phyloP scores from a whole-genome alignment of 2,113 vertebrate species.

The Neodon shergylaensis region DNA sequence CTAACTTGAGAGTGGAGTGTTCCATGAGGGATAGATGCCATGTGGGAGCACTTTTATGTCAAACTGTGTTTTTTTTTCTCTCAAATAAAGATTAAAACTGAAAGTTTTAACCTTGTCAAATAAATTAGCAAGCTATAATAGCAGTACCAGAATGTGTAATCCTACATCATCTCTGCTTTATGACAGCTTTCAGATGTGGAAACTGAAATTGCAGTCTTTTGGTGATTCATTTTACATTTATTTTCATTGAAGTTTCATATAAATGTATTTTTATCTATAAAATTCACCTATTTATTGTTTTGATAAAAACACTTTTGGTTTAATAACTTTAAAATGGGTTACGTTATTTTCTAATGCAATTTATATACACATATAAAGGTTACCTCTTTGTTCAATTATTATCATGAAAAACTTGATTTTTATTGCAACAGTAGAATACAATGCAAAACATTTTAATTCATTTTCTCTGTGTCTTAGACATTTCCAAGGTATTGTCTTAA shows the following conservation, averaged over 20 bases:
- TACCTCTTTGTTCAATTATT: slow-evolving; percentile 57
- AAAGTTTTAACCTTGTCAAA: slow-evolving; percentile 55
- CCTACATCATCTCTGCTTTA: slow-evolving; percentile 54
- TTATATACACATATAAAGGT: slow-evolving; percentile 48
- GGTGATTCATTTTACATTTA: slow-evolving; percentile 18
- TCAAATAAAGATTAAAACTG: slow-evolving; percentile 59
- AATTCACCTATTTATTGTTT: slow-evolving; percentile 35
- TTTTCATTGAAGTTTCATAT: slow-evolving; percentile 35
- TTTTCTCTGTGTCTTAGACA: neutral
- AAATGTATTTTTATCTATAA: slow-evolving; percentile 60
- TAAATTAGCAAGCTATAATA: slow-evolving; percentile 42
- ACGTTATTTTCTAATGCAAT: slow-evolving; percentile 23
- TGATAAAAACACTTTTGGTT: slow-evolving; percentile 34
- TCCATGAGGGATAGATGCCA: neutral
- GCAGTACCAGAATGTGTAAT: slow-evolving; percentile 20
- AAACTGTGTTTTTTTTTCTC: slow-evolving; percentile 59
- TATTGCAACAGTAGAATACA: slow-evolving; percentile 54
- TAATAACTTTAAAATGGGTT: slow-evolving; percentile 54
- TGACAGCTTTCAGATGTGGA: slow-evolving; percentile 47
- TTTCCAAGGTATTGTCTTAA: slow-evolving; percentile 50
- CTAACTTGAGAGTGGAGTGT: slow-evolving; percentile 36
- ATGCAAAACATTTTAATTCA: neutral
- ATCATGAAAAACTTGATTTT: slow-evolving; percentile 42
- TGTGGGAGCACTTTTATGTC: slow-evolving; percentile 45
- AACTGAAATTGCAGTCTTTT: slow-evolving; percentile 44